Percentiles rank a stretch among this genome's conserved stretches.
phyloP scores from a whole-genome alignment of 1,140 invertebrate genomes.

The Lethrus apterus region DNA sequence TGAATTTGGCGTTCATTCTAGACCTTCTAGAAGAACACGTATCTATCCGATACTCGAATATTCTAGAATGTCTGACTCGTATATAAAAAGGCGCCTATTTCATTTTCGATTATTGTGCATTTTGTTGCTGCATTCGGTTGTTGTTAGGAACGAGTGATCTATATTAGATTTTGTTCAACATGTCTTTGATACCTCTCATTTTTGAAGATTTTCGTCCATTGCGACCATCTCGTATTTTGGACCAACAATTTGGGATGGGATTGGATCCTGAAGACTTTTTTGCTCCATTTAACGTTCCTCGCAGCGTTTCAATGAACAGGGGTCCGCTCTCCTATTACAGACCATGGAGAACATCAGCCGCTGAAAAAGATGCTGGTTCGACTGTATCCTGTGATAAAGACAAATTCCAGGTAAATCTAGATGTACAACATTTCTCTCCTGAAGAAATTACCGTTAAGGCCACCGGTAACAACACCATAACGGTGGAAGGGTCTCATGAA shows the following conservation, averaged over 20 bases:
- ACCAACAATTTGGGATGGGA: slow-evolving; percentile 34
- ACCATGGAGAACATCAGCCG: slow-evolving; percentile 41
- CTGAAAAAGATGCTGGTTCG: slow-evolving; percentile 38
- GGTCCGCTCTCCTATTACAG: slow-evolving; percentile 37
- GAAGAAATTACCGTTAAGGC: slow-evolving; percentile 76
- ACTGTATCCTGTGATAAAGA: slow-evolving; percentile 45
- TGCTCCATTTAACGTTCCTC: background rate
- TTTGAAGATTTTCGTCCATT: background rate
- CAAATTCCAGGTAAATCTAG: slow-evolving; percentile 62
- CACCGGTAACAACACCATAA: slow-evolving; percentile 59
- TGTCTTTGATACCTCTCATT: slow-evolving; percentile 1
- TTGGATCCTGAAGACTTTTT: slow-evolving; percentile 28
- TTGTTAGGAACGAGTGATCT: no score
- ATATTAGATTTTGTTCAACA: no score
- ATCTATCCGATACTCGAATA: no score
- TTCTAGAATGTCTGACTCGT: no score
- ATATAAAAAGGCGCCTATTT: no score
- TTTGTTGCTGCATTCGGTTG: no score
- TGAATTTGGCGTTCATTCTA: no score
- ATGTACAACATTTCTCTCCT: slow-evolving; percentile 79
- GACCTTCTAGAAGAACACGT: no score
- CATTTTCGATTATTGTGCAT: no score
- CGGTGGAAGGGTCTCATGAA: slow-evolving; percentile 67
- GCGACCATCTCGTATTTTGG: slow-evolving; percentile 27
- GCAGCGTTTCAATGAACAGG: background rate